A percentile compares a stretch with the other conserved stretches of the same genome.
phyloP scores from a whole-genome alignment of 2,797 vertebrate species.

The Gymnopithys bicolor region DNA sequence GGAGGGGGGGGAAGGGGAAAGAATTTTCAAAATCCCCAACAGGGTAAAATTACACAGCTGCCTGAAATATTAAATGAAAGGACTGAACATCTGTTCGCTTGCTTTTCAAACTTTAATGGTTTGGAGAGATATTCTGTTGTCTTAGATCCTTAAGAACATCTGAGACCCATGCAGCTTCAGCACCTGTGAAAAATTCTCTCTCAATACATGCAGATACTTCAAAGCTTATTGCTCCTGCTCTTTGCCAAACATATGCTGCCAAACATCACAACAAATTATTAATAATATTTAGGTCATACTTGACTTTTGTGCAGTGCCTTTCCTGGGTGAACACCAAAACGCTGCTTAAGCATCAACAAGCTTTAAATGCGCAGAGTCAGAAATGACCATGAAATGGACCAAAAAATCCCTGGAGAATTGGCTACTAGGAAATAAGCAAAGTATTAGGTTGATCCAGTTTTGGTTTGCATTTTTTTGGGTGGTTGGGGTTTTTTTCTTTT shows the following conservation, averaged over 20 bases:
- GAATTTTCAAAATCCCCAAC: slow-evolving; percentile 24
- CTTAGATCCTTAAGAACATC: slow-evolving; percentile 82
- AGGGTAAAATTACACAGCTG: slow-evolving; percentile 76
- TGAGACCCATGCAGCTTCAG: slow-evolving; percentile 72
- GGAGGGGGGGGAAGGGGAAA: not conserved
- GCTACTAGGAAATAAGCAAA: not conserved
- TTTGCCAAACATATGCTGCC: slow-evolving; percentile 74
- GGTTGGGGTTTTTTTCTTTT: too few relatives aligned
- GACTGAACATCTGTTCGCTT: slow-evolving; percentile 79
- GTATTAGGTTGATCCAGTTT: not conserved
- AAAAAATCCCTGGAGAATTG: not conserved
- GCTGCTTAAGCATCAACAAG: not conserved
- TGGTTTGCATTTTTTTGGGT: not conserved
- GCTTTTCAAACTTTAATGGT: slow-evolving; percentile 80
- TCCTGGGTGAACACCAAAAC: not conserved
- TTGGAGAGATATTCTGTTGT: slow-evolving; percentile 81
- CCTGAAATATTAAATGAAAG: slow-evolving; percentile 81
- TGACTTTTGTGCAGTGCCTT: slow-evolving; percentile 28
- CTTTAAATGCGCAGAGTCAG: not conserved
- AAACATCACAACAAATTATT: slow-evolving; percentile 66
- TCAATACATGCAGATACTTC: slow-evolving; percentile 65
- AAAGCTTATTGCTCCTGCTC: slow-evolving; percentile 68
- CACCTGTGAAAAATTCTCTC: slow-evolving; percentile 76
- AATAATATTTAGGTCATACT: slow-evolving; percentile 63
- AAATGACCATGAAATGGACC: not conserved